Evolutionary conservation across 1,140 invertebrate species (phyloP).

Genomic region (Procambarus virginalis): DNA sequence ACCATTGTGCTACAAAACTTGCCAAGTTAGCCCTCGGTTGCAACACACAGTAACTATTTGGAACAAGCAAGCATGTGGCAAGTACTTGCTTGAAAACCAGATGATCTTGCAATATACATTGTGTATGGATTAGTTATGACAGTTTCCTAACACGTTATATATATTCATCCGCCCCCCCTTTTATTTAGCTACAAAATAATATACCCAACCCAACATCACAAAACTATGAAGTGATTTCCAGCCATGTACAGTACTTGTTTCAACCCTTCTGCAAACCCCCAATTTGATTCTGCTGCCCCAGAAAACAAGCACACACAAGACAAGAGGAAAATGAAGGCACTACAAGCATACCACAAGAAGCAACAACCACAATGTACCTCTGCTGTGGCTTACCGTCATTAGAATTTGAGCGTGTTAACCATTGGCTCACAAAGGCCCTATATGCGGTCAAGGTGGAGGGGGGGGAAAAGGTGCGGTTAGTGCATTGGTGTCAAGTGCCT

Average conservation of each 20-base stretch:
- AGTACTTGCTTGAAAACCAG: too few relatives aligned
- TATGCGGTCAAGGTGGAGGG: background rate
- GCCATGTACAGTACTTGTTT: background rate
- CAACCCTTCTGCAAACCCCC: background rate
- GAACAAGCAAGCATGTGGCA: too few relatives aligned
- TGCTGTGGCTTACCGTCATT: conserved; percentile 65
- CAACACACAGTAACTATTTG: too few relatives aligned
- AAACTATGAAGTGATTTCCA: too few relatives aligned
- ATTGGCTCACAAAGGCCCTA: conserved; percentile 67
- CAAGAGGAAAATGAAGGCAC: background rate
- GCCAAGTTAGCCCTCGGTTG: too few relatives aligned
- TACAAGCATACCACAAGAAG: conserved; percentile 5
- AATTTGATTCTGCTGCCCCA: background rate
- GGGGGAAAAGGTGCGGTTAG: conserved; percentile 60
- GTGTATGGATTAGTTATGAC: too few relatives aligned
- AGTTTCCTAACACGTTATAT: too few relatives aligned
- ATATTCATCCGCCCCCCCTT: too few relatives aligned
- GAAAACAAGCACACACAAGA: background rate
- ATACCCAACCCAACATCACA: too few relatives aligned
- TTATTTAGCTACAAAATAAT: too few relatives aligned
- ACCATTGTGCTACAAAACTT: too few relatives aligned
- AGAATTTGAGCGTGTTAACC: conserved; percentile 67
- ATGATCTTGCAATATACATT: too few relatives aligned
- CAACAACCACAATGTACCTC: conserved; percentile 52
- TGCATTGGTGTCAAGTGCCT: conserved; percentile 18